These are phyloP conservation scores for Leptothorax acervorum DNA, from an alignment of 2,888 invertebrate species.

Conservation along the genomic window DNA sequence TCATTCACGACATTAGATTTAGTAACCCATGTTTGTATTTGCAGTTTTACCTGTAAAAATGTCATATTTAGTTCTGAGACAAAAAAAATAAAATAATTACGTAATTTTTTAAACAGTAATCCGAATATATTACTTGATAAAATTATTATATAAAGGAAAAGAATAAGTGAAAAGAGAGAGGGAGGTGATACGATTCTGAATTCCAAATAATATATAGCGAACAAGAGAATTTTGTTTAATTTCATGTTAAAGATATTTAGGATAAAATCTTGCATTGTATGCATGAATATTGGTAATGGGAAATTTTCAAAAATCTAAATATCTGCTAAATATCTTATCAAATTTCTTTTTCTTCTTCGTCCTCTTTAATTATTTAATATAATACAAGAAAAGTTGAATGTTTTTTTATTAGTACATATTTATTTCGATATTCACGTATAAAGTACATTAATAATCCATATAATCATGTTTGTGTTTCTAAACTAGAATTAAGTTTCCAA, in stretches of 20 bases:
- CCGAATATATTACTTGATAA: neutral
- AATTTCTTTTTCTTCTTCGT: neutral
- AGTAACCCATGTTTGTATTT: conserved; percentile 82
- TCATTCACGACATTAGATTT: conserved; percentile 80
- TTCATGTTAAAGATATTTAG: conserved; percentile 2
- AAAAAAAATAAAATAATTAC: conserved; percentile 21
- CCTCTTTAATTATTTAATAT: conserved; percentile 14
- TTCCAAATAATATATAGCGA: neutral
- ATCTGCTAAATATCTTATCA: conserved; percentile 3
- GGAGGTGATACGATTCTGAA: neutral
- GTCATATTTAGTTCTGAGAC: conserved; percentile 20
- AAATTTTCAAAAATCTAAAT: neutral
- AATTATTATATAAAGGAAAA: neutral
- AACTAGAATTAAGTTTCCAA: conserved; percentile 27
- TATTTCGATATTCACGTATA: conserved; percentile 12
- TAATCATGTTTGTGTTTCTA: conserved; percentile 29
- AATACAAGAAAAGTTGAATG: neutral
- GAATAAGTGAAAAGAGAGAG: neutral
- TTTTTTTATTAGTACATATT: conserved; percentile 17
- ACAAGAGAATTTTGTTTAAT: neutral
- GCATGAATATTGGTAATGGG: neutral
- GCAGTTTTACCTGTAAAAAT: conserved; percentile 80
- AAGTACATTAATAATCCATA: conserved; percentile 11
- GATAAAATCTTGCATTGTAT: neutral
- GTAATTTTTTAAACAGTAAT: neutral